These are phyloP conservation scores for Eumerus sabulonum DNA, from an alignment of 2,888 invertebrate genomes.

Conservation along the genomic window DNA sequence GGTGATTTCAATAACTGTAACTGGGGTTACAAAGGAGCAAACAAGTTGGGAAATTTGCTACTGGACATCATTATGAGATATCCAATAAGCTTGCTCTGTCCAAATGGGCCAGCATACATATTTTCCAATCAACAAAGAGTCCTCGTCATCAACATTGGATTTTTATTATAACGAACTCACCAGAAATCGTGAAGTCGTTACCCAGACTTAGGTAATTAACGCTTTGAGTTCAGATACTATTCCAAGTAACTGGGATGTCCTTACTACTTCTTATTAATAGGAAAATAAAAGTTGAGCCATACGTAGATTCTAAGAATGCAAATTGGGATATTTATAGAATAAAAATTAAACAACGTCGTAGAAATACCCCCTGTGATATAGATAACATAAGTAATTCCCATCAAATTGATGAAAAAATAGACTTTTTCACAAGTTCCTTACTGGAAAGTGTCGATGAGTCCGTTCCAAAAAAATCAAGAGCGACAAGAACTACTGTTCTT, in stretches of 20 bases:
- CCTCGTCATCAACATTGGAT: conserved; percentile 3
- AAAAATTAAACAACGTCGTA: conserved; percentile 6
- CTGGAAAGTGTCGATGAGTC: conserved; percentile 9
- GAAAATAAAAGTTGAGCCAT: conserved; percentile 6
- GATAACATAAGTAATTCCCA: conserved; percentile 4
- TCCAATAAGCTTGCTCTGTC: conserved; percentile 21
- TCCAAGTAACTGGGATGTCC: conserved; percentile 10
- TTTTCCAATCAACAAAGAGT: conserved; percentile 8
- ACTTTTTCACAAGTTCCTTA: conserved; percentile 11
- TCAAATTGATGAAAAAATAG: conserved; percentile 23
- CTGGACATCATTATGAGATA: not conserved
- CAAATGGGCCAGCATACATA: conserved; percentile 24
- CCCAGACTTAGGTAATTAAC: not conserved
- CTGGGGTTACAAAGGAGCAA: conserved; percentile 2
- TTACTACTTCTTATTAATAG: conserved; percentile 8
- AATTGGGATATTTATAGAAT: conserved; percentile 22
- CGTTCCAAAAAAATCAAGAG: conserved; percentile 21
- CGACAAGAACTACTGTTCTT: conserved; percentile 11
- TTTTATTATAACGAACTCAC: conserved; percentile 12
- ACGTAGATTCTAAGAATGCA: conserved; percentile 17
- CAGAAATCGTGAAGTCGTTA: conserved; percentile 15
- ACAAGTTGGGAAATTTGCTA: not conserved
- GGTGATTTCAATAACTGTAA: not conserved
- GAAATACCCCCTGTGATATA: conserved; percentile 19
- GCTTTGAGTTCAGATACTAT: conserved; percentile 10